A percentile compares a stretch with the other conserved stretches of the same genome.
Evolutionary conservation across 2,888 invertebrate genomes (phyloP).

Genomic region (Lomographa bimaculata): DNA sequence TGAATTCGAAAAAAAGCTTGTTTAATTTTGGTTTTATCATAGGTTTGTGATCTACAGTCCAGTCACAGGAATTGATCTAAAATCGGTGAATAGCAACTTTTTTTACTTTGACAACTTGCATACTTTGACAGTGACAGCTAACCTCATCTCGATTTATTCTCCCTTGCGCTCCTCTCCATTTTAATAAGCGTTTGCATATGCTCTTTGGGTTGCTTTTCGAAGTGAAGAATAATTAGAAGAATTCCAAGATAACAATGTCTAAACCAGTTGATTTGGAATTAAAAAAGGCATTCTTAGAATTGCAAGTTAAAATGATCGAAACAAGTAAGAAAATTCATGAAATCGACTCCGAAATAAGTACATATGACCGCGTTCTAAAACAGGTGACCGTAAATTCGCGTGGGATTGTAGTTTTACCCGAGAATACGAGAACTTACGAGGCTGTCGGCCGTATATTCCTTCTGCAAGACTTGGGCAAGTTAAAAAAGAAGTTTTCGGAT

Average conservation of each 20-base stretch:
- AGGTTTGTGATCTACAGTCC: too few species aligned
- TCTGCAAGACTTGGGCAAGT: constrained; percentile 85
- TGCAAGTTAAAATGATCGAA: constrained; percentile 92
- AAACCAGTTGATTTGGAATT: constrained; percentile 83
- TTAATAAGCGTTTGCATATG: too few species aligned
- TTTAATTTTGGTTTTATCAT: too few species aligned
- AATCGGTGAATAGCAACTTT: too few species aligned
- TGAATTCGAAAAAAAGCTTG: too few species aligned
- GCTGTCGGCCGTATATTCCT: constrained; percentile 94
- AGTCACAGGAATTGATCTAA: too few species aligned
- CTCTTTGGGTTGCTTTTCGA: too few species aligned
- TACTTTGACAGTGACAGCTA: constrained; percentile 1
- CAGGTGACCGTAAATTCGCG: constrained; percentile 89
- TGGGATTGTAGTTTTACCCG: constrained; percentile 84
- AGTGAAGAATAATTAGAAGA: neutral
- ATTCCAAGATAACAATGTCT: constrained; percentile 53
- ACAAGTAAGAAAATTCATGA: constrained; percentile 91
- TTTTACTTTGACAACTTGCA: neutral
- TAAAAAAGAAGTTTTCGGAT: constrained; percentile 85
- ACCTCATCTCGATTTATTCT: too few species aligned
- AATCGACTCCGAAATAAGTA: constrained; percentile 90
- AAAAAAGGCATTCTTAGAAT: constrained; percentile 90
- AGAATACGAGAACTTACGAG: constrained; percentile 89
- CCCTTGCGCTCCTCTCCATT: too few species aligned
- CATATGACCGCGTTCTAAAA: constrained; percentile 86